A percentile compares a stretch with the other conserved stretches of the same genome.
phyloP scores from a whole-genome alignment of 1,140 invertebrate genomes.

The Scaptomyza hsui region DNA sequence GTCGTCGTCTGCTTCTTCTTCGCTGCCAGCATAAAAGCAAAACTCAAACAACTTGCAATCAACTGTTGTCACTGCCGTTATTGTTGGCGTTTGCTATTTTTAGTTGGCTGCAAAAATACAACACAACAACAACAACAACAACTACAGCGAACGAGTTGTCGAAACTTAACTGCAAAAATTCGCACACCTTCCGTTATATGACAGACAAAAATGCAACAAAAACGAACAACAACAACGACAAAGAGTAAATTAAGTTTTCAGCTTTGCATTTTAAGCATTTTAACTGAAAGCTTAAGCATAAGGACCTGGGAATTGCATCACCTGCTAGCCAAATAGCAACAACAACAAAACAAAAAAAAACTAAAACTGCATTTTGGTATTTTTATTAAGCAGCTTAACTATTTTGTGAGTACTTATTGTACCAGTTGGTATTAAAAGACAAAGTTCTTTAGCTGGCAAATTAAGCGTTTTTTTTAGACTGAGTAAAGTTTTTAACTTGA shows the following conservation, averaged over 20 bases:
- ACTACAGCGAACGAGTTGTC: constrained; percentile 44
- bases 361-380: not conserved
- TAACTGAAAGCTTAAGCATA: constrained; percentile 1
- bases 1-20: constrained; percentile 56
- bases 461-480: not conserved
- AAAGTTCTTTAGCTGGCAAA: not conserved
- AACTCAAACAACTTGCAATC: constrained; percentile 75
- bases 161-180: constrained; percentile 58
- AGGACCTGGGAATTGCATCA: constrained; percentile 30
- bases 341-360: not conserved
- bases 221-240: constrained; percentile 1
- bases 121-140: constrained; percentile 16
- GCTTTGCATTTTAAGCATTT: constrained; percentile 64
- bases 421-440: not conserved
- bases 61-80: constrained; percentile 50
- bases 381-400: constrained; percentile 2
- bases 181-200: constrained; percentile 64
- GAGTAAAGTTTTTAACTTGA: not conserved
- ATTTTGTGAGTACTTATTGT: not conserved
- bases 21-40: constrained; percentile 49
- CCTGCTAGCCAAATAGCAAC: constrained; percentile 5
- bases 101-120: constrained; percentile 55
- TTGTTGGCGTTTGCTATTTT: constrained; percentile 64
- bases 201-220: constrained; percentile 27
- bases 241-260: constrained; percentile 40